A percentile compares a stretch with the other conserved stretches of the same genome.
phyloP scores from a whole-genome alignment of 2,888 invertebrate genomes.

The Dermolepida albohirtum region DNA sequence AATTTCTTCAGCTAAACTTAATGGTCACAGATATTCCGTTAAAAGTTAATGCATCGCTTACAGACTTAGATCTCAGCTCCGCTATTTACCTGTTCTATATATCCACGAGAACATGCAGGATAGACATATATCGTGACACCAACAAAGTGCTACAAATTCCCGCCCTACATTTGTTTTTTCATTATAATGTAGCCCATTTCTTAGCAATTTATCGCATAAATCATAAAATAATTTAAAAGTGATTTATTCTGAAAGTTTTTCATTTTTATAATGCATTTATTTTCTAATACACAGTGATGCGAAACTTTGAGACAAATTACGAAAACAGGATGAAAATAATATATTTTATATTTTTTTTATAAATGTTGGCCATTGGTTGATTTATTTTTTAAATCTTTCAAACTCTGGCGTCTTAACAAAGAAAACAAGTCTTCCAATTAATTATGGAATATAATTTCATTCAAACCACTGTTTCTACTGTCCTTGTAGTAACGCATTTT shows the following conservation, averaged over 20 bases:
- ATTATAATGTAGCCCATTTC: constrained; percentile 13
- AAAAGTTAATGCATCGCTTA: constrained; percentile 38
- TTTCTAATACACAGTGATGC: too few relatives aligned
- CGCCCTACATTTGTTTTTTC: constrained; percentile 13
- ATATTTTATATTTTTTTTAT: too few relatives aligned
- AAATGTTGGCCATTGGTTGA: too few relatives aligned
- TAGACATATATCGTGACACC: constrained; percentile 20
- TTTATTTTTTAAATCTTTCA: too few relatives aligned
- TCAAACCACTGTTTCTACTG: too few relatives aligned
- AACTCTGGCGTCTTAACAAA: too few relatives aligned
- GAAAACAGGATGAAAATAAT: too few relatives aligned
- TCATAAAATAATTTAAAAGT: constrained; percentile 32
- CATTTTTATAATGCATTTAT: neutral
- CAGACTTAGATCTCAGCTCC: constrained; percentile 8
- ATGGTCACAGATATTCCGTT: constrained; percentile 34
- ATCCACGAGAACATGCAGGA: neutral
- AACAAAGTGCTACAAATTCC: constrained; percentile 27
- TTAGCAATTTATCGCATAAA: constrained; percentile 26
- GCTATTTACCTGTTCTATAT: constrained; percentile 4
- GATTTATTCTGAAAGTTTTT: constrained; percentile 6
- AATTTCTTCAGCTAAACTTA: constrained; percentile 31
- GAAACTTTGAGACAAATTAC: too few relatives aligned
- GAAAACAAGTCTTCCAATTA: too few relatives aligned
- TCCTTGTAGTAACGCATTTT: too few relatives aligned
- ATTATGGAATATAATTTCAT: too few relatives aligned